Evolutionary conservation across 1,140 invertebrate species (phyloP).

Genomic region (Drosophila melanogaster): Release_6_plus_ISO1_MT NT_033779.5:5940001-5940500

Average conservation of each 20-base stretch:
- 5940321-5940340: no score
- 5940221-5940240: constrained; percentile 78
- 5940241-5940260: constrained; percentile 81
- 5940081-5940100: constrained; percentile 75
- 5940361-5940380: constrained; percentile 59
- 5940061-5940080: constrained; percentile 51
- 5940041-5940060: constrained; percentile 5
- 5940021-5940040: constrained; percentile 62
- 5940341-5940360: no score
- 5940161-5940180: constrained; percentile 41
- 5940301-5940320: constrained; percentile 29
- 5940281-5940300: constrained; percentile 65
- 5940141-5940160: constrained; percentile 25
- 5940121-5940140: constrained; percentile 6
- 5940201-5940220: constrained; percentile 56
- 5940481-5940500: constrained; percentile 72
- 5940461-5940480: constrained; percentile 72
- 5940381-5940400: constrained; percentile 41
- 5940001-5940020: constrained; percentile 12
- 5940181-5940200: constrained; percentile 67
- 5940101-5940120: constrained; percentile 65
- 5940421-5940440: constrained; percentile 69
- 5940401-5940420: constrained; percentile 71
- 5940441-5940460: constrained; percentile 43
- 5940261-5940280: constrained; percentile 82